Percentiles rank a stretch among this genome's conserved stretches.
These are phyloP conservation scores for Ciconia nigra DNA, from an alignment of 2,797 vertebrate genomes.

Conservation along the genomic window DNA sequence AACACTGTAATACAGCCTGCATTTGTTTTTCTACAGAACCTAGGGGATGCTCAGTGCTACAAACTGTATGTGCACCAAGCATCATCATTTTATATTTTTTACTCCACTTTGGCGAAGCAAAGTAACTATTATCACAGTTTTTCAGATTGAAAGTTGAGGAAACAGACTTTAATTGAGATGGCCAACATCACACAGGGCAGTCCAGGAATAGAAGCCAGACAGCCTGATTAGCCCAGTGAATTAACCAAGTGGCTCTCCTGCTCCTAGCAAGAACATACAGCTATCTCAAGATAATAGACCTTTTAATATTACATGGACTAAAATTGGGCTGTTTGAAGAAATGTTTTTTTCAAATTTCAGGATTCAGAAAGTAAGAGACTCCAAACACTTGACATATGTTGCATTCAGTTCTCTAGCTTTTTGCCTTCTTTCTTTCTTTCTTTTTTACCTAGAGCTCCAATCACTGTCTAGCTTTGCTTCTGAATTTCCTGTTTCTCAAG, in stretches of 20 bases:
- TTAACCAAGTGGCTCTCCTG: neutral
- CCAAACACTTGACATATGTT: neutral
- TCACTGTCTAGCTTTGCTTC: neutral
- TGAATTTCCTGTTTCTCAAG: neutral
- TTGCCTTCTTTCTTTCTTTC: neutral
- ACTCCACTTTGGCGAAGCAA: neutral
- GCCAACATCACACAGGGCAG: neutral
- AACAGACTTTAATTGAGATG: neutral
- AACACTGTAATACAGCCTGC: neutral
- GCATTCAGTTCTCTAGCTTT: neutral
- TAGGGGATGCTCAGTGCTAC: rapidly evolving
- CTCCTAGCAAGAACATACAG: neutral
- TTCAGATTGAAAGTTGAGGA: neutral
- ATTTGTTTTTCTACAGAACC: neutral
- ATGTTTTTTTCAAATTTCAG: neutral
- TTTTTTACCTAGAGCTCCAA: neutral
- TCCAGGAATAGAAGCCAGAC: neutral
- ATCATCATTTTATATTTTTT: neutral
- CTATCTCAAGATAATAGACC: neutral
- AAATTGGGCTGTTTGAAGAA: neutral
- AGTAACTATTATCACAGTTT: neutral
- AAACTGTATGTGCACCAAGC: rapidly evolving
- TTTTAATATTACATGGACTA: neutral
- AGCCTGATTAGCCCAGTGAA: neutral
- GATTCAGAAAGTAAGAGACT: neutral